phyloP scores from a whole-genome alignment of 2,113 vertebrate genomes.

The Epinephelus moara region DNA sequence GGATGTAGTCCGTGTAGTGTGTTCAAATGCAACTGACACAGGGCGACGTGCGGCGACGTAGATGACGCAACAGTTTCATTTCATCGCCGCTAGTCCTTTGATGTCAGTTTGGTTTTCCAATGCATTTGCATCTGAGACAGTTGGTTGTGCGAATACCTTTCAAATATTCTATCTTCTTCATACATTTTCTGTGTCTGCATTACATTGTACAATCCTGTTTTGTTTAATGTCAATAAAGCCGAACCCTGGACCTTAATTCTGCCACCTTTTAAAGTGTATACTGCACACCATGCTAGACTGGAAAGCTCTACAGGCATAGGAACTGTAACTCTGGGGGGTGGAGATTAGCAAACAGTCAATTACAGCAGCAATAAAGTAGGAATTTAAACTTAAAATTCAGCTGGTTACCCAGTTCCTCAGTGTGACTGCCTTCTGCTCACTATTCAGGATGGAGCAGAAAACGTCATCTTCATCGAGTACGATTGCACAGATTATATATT shows the following conservation, averaged over 20 bases:
- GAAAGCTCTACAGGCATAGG: not conserved
- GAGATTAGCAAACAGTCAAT: not conserved
- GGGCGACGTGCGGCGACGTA: too few relatives aligned
- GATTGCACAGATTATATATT: not conserved
- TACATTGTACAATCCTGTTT: not conserved
- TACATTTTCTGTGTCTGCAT: too few relatives aligned
- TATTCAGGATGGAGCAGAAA: not conserved
- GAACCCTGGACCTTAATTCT: too few relatives aligned
- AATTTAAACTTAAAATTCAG: not conserved
- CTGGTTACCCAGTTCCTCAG: not conserved
- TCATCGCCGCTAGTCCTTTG: too few relatives aligned
- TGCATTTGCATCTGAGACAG: too few relatives aligned
- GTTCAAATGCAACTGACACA: too few relatives aligned
- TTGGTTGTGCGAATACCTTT: too few relatives aligned
- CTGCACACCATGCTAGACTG: not conserved
- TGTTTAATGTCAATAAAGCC: not conserved
- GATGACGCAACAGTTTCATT: too few relatives aligned
- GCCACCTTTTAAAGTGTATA: too few relatives aligned
- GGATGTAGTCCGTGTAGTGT: too few relatives aligned
- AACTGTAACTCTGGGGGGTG: not conserved
- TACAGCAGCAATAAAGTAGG: not conserved
- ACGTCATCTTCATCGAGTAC: not conserved
- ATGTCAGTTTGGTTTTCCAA: too few relatives aligned
- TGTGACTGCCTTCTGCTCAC: not conserved
- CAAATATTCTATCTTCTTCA: too few relatives aligned